Evolutionary conservation across 2,113 vertebrate genomes (phyloP).

Genomic region (Halcyon senegalensis): DNA sequence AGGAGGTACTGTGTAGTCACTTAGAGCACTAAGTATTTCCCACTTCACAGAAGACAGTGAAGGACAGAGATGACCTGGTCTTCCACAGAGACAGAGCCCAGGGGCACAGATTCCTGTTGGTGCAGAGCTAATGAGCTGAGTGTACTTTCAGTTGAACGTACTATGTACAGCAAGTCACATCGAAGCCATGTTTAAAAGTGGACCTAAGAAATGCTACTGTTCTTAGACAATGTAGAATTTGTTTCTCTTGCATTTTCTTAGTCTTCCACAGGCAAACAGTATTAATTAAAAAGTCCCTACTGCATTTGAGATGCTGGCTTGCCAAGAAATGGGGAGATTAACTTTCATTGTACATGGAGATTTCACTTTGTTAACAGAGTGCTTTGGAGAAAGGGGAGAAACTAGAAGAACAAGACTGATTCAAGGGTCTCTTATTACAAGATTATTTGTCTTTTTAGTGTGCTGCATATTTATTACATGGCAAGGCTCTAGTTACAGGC

Average conservation of each 20-base stretch:
- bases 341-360: neutral
- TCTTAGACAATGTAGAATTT: neutral
- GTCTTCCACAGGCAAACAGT: neutral
- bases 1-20: neutral
- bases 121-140: neutral
- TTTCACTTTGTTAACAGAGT: constrained; percentile 28
- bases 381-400: neutral
- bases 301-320: neutral
- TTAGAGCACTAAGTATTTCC: neutral
- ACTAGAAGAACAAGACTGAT: constrained; percentile 20
- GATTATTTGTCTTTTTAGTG: constrained; percentile 1
- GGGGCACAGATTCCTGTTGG: neutral
- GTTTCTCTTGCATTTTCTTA: neutral
- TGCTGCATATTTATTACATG: constrained; percentile 32
- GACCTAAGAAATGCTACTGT: neutral
- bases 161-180: neutral
- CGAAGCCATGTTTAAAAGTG: neutral
- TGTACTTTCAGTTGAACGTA: rapidly evolving
- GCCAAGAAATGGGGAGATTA: constrained; percentile 5
- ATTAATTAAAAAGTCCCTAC: neutral
- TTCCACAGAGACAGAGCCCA: neutral
- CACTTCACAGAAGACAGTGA: neutral
- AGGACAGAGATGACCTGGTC: neutral
- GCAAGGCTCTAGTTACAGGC: constrained; percentile 39
- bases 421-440: constrained; percentile 49